Base-by-base conservation (phyloP, 2,888 invertebrate species). In the Timema podura region DNA sequence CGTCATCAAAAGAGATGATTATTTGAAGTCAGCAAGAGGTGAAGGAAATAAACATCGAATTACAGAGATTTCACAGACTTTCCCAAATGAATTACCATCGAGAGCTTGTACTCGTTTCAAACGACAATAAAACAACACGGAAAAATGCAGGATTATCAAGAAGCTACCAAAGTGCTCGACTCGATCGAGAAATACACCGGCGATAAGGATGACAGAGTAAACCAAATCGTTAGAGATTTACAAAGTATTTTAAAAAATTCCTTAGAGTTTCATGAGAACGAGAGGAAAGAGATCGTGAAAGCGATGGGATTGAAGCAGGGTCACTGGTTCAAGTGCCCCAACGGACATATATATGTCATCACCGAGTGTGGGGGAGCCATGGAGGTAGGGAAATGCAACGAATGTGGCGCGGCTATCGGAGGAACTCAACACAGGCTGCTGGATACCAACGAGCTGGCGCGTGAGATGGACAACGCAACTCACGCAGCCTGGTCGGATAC, bases 291-390 rank as follows among this genome's bases (percentile, higher is more conserved):
- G 80, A 85, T 90, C 64, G 82, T 88, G 0, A 76, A 79, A 75
- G 89, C 88, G 0, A 83, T 89, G 74, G 84, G 83, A 0, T 76
- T 87, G 48, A 80, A 77, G 64, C 81, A 83, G 65, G 90, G 90
- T 0, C 87, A 87, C 76, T 91, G 91, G 91, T 91, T 82, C 79
- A 87, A 87, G 78, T 91, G 91, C 79, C 87, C 86, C 0, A 89
- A 90, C 75, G 89, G 89, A 0, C 91, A 91, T 78, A 77, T 82
- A 49, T 91, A 90, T 78, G 85, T 84, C 48, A 89, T 91, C 72
- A 85, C 83, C 0, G 87, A 88, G 5, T 91, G 91, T 77, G 90
- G 90, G 6, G 88, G 89, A 7, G 89, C 90, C 0, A 86, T 81
- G 82, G 73, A 81, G 76, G 76, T 77, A 61, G 76, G 83, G 1